Percentiles rank a stretch among this genome's conserved stretches.
These are phyloP conservation scores for Lepidocyrtoides sp. DNA, from an alignment of 2,888 invertebrate genomes.

Conservation along the genomic window DNA sequence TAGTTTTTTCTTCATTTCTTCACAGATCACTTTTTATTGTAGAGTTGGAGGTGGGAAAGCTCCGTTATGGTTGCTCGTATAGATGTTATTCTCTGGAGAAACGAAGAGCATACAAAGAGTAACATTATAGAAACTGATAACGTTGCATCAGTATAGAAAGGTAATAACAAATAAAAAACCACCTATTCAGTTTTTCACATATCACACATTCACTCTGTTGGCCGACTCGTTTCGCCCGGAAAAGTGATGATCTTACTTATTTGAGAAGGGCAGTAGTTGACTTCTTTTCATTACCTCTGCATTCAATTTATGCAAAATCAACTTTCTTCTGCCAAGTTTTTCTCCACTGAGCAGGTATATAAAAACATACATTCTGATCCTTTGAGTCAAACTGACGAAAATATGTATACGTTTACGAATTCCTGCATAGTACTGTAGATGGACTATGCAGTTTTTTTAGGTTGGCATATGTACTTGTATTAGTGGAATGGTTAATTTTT, in stretches of 20 bases:
- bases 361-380: no score
- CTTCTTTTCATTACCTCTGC: no score
- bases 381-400: no score
- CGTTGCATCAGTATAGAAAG: background rate
- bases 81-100: conserved; percentile 59
- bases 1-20: background rate
- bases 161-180: background rate
- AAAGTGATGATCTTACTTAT: background rate
- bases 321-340: no score
- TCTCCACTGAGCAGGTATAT: conserved; percentile 28
- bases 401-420: no score
- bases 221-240: background rate
- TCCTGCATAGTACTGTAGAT: no score
- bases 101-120: conserved; percentile 66
- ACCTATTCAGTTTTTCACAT: background rate
- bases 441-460: no score
- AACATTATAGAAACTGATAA: conserved; percentile 52
- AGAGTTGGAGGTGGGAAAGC: background rate
- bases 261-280: no score
- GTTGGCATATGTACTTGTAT: no score
- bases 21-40: conserved; percentile 7
- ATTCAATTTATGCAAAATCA: no score
- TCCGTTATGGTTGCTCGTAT: background rate
- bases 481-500: no score
- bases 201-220: no score